Evolutionary conservation across 2,888 invertebrate genomes (phyloP), one percentile per base, ranked within the genome.

Genomic region (Drosophila histrio): DNA sequence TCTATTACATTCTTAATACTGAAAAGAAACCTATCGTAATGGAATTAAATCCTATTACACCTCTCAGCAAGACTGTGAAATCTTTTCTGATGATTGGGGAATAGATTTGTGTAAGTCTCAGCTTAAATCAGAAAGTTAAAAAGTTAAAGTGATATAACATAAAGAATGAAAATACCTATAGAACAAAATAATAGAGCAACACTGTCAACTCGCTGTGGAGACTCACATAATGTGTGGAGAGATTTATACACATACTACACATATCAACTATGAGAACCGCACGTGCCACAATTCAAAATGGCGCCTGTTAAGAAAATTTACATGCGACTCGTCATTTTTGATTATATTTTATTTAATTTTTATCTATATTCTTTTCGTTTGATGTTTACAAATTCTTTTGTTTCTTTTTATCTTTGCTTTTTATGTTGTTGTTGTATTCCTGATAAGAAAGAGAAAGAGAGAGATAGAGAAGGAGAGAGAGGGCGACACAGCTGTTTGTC

Each of bases 401-500:
- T 61, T 57, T 49, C 30, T 56, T 41, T 56, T 69, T 70, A 49
- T 69, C 54, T 32, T 57, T 32, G 32, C 30, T 59, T 17, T 13
- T 58, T 49, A n/a, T 52, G 15, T 43, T 54, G 13, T 15, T 50
- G 32, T 52, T 66, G 46, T 9, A n/a, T 13, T 8, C 1, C n/a
- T 56, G 60, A 62, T 66, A 72, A 62, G 30, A 34, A 15, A 30
- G 43, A 19, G 32, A 7, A 38, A 19, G n/a, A 36, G 39, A 32
- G 50, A 39, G 60, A 58, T 63, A 57, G 38, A 17, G 26, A 44
- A 19, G 58, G 54, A 43, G 8, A 28, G 52, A 52, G 22, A 52
- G 41, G n/a, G 32, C 8, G 19, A 34, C 72, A 65, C 82, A 83
- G 82, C 87, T 83, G 82, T 83, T 87, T 63, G 71, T 69, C 62